Percentiles rank a stretch among this genome's conserved stretches.
Evolutionary conservation across 2,888 invertebrate species (phyloP).

Genomic region (Pterostichus madidus): DNA sequence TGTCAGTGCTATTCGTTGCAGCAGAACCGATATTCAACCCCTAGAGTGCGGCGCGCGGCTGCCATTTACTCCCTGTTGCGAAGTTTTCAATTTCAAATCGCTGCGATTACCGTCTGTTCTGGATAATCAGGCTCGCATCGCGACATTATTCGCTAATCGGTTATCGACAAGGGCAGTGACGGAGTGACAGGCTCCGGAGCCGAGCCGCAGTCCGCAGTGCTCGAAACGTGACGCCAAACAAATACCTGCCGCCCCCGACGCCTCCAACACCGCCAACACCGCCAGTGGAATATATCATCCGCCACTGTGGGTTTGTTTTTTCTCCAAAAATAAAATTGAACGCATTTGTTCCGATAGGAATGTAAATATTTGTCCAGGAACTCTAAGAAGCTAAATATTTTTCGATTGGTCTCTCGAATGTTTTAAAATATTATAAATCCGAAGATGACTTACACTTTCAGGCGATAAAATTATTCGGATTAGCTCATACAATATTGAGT

Average conservation of each 20-base stretch:
- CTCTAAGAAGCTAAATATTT: slow-evolving; percentile 36
- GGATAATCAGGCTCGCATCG: slow-evolving; percentile 21
- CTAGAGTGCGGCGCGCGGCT: not conserved
- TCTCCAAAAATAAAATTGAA: not conserved
- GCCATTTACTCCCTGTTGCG: not conserved
- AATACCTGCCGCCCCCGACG: slow-evolving; percentile 7
- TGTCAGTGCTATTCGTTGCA: slow-evolving; percentile 20
- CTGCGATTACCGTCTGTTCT: slow-evolving; percentile 8
- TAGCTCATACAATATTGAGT: too few relatives aligned
- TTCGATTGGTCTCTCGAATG: not conserved
- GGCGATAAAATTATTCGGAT: too few relatives aligned
- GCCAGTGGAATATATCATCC: slow-evolving; percentile 12
- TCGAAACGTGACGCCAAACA: slow-evolving; percentile 22
- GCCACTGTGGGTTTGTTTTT: slow-evolving; percentile 19
- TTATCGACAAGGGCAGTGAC: slow-evolving; percentile 28
- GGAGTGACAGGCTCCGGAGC: slow-evolving; percentile 1
- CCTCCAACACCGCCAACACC: not conserved
- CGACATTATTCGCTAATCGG: slow-evolving; percentile 49
- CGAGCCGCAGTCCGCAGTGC: not conserved
- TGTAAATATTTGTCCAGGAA: slow-evolving; percentile 36
- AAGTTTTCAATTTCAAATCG: slow-evolving; percentile 37
- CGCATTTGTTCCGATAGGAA: slow-evolving; percentile 31
- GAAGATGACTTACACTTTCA: not conserved
- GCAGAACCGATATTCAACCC: not conserved
- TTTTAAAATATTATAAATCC: slow-evolving; percentile 27